Base-by-base conservation (phyloP, 2,113 vertebrate genomes). In the Heterotilapia buettikoferi region DNA sequence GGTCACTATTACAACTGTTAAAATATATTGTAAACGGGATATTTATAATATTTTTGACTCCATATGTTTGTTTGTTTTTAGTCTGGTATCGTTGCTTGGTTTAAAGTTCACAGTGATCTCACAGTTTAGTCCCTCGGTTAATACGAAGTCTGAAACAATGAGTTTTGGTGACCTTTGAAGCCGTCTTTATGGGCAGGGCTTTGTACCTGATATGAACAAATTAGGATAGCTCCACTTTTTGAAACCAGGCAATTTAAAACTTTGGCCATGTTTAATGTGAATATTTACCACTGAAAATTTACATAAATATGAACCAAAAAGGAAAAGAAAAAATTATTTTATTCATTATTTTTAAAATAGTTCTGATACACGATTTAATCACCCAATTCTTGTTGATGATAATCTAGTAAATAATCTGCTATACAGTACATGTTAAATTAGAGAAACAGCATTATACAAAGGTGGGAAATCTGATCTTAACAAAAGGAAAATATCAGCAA, bases 1-100 rank as follows among this genome's bases (percentile, higher is more conserved):
- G 6, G 6, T 31, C 16, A 4, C 71, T 12, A 0, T 16, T 43
- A 9, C 1, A 71, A 6, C n/a, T 14, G 36, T 21, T 68, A 21
- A 45, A 73, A 73, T 4, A 6, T 43, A 45, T 26, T 18, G 21
- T 45, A 73, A 73, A 73, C 2, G 2, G 24, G 6, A 47, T 4
- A 47, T 78, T 78, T 78, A 19, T 0, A 8, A 76, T 31, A 11
- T 50, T 50, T 76, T 76, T 29, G 9, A 12, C 16, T 73, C 68
- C 68, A 45, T 45, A 26, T 45, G 68, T 73, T 45, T 45, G 21
- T 68, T 45, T 73, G 12, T 66, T 73, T 52, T 24, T 10, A 73
- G 13, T 76, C 16, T 4, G 11, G 52, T 11, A 11, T 54, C 52
- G 11, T 47, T 47, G 0, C 68, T 47, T 29, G 24, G 24, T 73